Evolutionary conservation across 2,888 invertebrate species (phyloP).

Genomic region (Rosalia funebris): DNA sequence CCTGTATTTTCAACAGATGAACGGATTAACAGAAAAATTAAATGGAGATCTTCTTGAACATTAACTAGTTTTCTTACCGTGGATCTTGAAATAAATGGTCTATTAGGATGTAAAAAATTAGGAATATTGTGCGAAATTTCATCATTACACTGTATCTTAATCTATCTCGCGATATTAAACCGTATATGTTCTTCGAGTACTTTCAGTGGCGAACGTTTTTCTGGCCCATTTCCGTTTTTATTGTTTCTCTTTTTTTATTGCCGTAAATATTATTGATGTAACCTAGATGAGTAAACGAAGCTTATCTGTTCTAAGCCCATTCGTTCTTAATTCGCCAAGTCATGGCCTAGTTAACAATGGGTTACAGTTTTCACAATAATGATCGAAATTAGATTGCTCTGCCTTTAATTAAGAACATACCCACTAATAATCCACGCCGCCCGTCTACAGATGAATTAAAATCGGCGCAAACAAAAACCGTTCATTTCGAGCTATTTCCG

Average conservation of each 20-base stretch:
- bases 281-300: not conserved
- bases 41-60: too few relatives aligned
- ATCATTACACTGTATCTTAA: too few relatives aligned
- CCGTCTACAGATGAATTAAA: not conserved
- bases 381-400: not conserved
- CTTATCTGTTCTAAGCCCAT: not conserved
- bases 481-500: too few relatives aligned
- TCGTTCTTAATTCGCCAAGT: not conserved
- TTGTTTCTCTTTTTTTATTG: not conserved
- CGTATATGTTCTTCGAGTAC: too few relatives aligned
- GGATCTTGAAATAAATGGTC: too few relatives aligned
- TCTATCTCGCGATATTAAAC: too few relatives aligned
- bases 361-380: slow-evolving; percentile 1
- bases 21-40: too few relatives aligned
- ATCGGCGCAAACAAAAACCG: too few relatives aligned
- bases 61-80: too few relatives aligned
- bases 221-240: not conserved
- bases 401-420: not conserved
- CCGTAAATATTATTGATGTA: not conserved
- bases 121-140: too few relatives aligned
- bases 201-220: not conserved
- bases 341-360: slow-evolving; percentile 2
- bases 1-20: too few relatives aligned
- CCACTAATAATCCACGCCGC: not conserved
- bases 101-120: too few relatives aligned